Evolutionary conservation across 2,888 invertebrate genomes (phyloP).

Genomic region (Agrochola litura): DNA sequence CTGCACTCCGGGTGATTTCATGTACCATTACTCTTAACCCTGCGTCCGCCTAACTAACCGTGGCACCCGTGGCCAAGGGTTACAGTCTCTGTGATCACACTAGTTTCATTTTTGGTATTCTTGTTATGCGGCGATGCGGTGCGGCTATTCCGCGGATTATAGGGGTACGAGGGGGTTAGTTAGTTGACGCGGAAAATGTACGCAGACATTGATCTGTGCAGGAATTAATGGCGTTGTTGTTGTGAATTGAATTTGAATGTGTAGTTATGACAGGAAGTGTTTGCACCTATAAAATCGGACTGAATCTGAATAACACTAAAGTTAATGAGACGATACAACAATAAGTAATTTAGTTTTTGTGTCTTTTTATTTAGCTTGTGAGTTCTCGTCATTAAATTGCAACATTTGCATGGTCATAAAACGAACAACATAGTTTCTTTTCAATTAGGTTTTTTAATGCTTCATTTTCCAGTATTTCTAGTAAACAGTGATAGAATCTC

Average conservation of each 20-base stretch:
- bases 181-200: conserved; percentile 58
- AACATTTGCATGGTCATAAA: conserved; percentile 18
- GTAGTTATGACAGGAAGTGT: conserved; percentile 12
- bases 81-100: conserved; percentile 81
- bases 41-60: conserved; percentile 84
- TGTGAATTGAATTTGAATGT: not conserved
- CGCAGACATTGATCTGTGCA: conserved; percentile 54
- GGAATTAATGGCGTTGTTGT: conserved; percentile 16
- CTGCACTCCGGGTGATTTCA: conserved; percentile 82
- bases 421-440: conserved; percentile 5
- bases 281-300: not conserved
- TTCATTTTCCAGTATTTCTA: conserved; percentile 43
- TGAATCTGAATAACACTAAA: not conserved
- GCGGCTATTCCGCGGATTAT: conserved; percentile 63
- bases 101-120: conserved; percentile 83
- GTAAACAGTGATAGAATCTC: conserved; percentile 14
- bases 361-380: not conserved
- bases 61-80: conserved; percentile 87
- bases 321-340: not conserved
- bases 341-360: not conserved
- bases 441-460: not conserved
- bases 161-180: conserved; percentile 52
- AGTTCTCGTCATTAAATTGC: not conserved
- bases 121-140: conserved; percentile 78
- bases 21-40: conserved; percentile 82